Percentiles rank a stretch among this genome's conserved stretches.
Evolutionary conservation across 2,113 vertebrate species (phyloP).

Genomic region (Brachionichthys hirsutus): DNA sequence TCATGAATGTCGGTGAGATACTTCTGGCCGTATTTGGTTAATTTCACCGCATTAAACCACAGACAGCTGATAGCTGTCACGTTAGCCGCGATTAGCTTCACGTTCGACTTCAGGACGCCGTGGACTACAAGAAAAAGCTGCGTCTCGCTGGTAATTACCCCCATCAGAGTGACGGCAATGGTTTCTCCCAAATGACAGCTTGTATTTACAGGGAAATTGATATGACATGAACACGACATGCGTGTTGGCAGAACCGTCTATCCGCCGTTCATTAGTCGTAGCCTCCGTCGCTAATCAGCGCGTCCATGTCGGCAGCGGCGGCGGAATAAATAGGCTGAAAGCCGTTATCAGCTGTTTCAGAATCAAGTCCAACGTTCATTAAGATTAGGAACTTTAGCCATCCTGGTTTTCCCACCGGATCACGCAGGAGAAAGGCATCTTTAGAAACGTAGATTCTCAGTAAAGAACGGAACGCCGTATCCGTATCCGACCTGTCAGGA

Average conservation of each 20-base stretch:
- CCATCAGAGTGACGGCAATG: slow-evolving; percentile 15
- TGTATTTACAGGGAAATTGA: slow-evolving; percentile 48
- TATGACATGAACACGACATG: slow-evolving; percentile 28
- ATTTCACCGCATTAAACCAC: neutral
- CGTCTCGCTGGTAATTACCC: slow-evolving; percentile 43
- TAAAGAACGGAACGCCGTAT: neutral
- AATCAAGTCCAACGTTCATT: slow-evolving; percentile 17
- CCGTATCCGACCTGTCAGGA: slow-evolving; percentile 51
- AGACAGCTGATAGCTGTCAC: neutral
- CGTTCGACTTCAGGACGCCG: slow-evolving; percentile 7
- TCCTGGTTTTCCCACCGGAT: neutral
- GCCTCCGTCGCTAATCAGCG: slow-evolving; percentile 36
- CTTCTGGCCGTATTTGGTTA: neutral
- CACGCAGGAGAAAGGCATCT: slow-evolving; percentile 1
- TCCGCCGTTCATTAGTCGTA: slow-evolving; percentile 26
- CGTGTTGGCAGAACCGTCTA: slow-evolving; percentile 36
- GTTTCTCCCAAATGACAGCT: slow-evolving; percentile 45
- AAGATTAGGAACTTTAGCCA: neutral
- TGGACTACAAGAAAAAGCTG: slow-evolving; percentile 9
- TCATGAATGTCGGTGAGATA: neutral
- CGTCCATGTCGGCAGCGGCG: slow-evolving; percentile 17
- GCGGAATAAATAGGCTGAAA: slow-evolving; percentile 24
- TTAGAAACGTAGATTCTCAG: too few relatives aligned
- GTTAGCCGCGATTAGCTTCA: slow-evolving; percentile 1
- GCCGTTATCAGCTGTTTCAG: slow-evolving; percentile 20